Evolutionary conservation across 2,113 vertebrate species (phyloP).

Genomic region (Polypterus bichir): DNA sequence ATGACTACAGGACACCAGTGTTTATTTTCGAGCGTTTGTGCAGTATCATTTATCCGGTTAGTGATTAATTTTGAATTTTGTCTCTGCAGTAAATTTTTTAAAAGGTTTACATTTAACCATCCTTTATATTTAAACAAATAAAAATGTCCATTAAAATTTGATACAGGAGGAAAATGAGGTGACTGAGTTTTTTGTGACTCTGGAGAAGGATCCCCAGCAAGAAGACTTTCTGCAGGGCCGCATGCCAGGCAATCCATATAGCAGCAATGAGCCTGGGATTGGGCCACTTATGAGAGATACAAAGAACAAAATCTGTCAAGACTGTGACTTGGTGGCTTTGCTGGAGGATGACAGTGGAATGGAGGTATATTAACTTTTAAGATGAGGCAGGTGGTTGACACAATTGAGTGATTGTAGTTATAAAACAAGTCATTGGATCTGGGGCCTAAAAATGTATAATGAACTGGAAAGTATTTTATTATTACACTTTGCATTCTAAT

Average conservation of each 20-base stretch:
- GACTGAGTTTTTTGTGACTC: constrained; percentile 93
- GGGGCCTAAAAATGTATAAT: too few species aligned
- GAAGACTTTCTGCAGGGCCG: constrained; percentile 95
- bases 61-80: constrained; percentile 21
- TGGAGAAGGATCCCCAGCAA: constrained; percentile 97
- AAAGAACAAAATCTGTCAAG: constrained; percentile 98
- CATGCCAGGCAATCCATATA: constrained; percentile 97
- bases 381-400: too few species aligned
- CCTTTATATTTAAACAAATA: too few species aligned
- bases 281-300: constrained; percentile 95
- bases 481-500: background rate
- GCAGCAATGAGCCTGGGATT: constrained; percentile 90
- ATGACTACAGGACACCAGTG: constrained; percentile 93
- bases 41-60: constrained; percentile 96
- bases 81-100: too few species aligned
- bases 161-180: constrained; percentile 93
- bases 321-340: constrained; percentile 93
- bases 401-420: too few species aligned
- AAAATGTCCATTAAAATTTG: too few species aligned
- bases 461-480: too few species aligned
- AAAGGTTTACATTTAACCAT: too few species aligned
- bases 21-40: constrained; percentile 97
- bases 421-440: too few species aligned
- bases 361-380: constrained; percentile 58
- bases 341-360: constrained; percentile 96